Base-by-base conservation (phyloP, 2,888 invertebrate species). In the Dione vanillae region DNA sequence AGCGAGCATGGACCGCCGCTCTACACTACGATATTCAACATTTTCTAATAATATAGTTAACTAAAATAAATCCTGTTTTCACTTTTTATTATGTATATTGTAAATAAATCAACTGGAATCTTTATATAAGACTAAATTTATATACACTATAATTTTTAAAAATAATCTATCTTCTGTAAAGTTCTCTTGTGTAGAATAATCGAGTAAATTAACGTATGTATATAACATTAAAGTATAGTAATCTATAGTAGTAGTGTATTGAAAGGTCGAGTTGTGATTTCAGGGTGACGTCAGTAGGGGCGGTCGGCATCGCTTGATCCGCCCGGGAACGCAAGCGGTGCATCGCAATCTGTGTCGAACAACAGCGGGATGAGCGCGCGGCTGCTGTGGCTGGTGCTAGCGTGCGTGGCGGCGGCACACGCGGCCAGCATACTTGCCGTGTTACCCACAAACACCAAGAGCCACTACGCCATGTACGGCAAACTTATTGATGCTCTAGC, bases 391-490 rank as follows among this genome's bases (percentile, higher is more conserved):
- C 71, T 85, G 83, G 81, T 74, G 85, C 75, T 80, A 82, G 75
- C 75, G 75, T 83, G 81, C 78, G 85, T 77, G 77, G 81, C 81
- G 70, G 81, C 80, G 71, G 84, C 82, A 71, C 79, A 83, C 54
- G 86, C 89, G 67, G 94, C 93, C 43, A 85, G 90, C 19, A 79
- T 94, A 45, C 85, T 94, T 47, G 93, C 87, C 72, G 89, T 94
- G 54, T 82, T 94, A 77, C 94, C 94, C 27, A 93, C 94, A 58
- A 91, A 94, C 84, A 93, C 93, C 56, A 89, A 90, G 78, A 94
- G 94, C 82, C 94, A 94, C 82, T 88, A 91, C 75, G 93, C 93
- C 69, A 94, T 94, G 90, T 94, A 93, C 78, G 91, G 94, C 70
- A 84, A 87, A 67, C 86, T 94, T 19, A 79, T 94, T 27, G 87